Base-by-base conservation (phyloP, 2,113 vertebrate genomes). In the Carassius auratus region DNA sequence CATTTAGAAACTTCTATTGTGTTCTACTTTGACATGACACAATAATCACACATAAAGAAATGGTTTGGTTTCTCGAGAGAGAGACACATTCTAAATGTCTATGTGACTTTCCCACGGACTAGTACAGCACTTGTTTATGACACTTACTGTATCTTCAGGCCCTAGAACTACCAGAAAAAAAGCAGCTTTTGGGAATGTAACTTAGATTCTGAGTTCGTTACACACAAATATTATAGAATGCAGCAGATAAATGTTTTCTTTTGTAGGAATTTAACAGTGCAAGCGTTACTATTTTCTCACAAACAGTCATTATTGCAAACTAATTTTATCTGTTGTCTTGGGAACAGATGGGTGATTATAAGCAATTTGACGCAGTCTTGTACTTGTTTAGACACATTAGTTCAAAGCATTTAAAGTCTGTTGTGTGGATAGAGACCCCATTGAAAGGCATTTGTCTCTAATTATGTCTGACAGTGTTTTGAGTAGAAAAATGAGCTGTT, bases 381-480 rank as follows among this genome's bases (percentile, higher is more conserved):
- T 80, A 64, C 77, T 45, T 80, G 38, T 80, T 64, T 80, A 80
- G 38, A 80, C n/a, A 10, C 76, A 79, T 61, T 79, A 14, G 57
- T 61, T 79, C 76, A 62, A 79, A 23, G 57, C n/a, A 8, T 82
- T 69, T 36, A 69, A 68, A 82, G 45, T 50, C 62, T 82, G 45
- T n/a, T 55, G 80, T 21, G 21, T 36, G 45, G 69, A 68, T 30
- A 69, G 64, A 55, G 62, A 52, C 42, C 45, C 80, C n/a, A 48
- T 69, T 82, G 45, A 82, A 69, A 36, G 10, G 61, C 62, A 69
- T 82, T 55, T 82, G 23, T 52, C 7, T 69, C 42, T 82, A 62
- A 82, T 82, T 69, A 55, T 82, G 17, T 82, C 80, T 82, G 80
- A 82, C 45, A 82, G 48, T 50, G 64, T 82, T 33, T 69, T 69